Evolutionary conservation across 2,113 vertebrate species (phyloP).

Genomic region (Eurypyga helias): DNA sequence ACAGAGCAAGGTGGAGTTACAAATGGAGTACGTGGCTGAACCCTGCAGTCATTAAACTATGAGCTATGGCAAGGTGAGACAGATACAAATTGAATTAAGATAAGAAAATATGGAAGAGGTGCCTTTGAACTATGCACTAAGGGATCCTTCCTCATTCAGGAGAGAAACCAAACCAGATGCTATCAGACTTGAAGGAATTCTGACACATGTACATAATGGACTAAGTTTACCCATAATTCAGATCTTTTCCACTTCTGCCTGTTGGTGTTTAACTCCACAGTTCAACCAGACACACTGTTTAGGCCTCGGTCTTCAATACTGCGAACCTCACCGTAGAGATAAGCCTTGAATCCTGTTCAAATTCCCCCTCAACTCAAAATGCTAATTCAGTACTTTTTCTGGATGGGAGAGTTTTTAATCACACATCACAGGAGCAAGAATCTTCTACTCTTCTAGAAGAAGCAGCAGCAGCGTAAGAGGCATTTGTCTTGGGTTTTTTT

Average conservation of each 20-base stretch:
- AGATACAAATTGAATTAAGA: neutral
- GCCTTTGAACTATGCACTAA: neutral
- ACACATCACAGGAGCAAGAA: neutral
- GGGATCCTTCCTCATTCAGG: neutral
- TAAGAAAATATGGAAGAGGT: neutral
- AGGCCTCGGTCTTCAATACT: neutral
- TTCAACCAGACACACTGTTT: neutral
- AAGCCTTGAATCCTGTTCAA: neutral
- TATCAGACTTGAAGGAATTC: neutral
- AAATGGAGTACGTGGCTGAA: neutral
- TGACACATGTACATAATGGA: neutral
- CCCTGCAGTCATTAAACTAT: neutral
- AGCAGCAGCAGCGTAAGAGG: too few species aligned
- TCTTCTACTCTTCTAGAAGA: neutral
- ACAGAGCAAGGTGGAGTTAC: neutral
- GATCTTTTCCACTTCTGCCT: neutral
- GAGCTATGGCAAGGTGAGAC: neutral
- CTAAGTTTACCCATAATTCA: neutral
- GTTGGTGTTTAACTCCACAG: neutral
- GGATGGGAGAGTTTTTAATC: neutral
- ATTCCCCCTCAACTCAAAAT: neutral
- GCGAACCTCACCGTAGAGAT: neutral
- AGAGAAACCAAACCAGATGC: neutral
- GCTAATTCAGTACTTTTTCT: neutral
- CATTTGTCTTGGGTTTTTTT: neutral